Base-by-base conservation (phyloP, 1,140 invertebrate genomes). In the Philopotamus ludificatus region DNA sequence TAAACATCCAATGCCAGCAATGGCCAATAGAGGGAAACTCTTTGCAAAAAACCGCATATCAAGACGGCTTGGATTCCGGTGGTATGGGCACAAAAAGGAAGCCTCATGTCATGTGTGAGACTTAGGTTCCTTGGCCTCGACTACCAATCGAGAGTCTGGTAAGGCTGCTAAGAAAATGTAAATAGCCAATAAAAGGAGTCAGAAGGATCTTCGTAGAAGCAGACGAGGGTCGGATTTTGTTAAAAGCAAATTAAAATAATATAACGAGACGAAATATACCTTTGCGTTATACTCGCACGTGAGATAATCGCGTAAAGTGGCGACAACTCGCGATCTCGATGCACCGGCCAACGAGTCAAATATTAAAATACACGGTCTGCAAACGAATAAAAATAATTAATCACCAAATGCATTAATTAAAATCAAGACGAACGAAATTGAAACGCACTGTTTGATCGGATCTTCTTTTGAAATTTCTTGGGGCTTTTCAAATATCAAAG, bases 261-360 rank as follows among this genome's bases (percentile, higher is more conserved):
- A 54, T 55, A 3, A 59, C 20, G 39, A n/a, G 2, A 21, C 20
- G n/a, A 45, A 21, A 28, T 8, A 81, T 72, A 84, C 85, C 85
- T 93, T 95, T 1, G 87, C 85, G 72, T 89, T 84, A 79, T 94
- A 91, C 83, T 98, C 95, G 71, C 93, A 89, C 39, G 87, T 89
- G 16, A 98, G 81, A 78, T 97, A 97, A 72, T 94, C 92, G 25
- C 93, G 79, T 55, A 98, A 79, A 0, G 92, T 95, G 7, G 91
- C 89, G 2, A 94, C 90, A 58, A 96, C 91, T 59, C 89, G 82
- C 26, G 86, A 85, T 72, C 93, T 83, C 60, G 87, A 89, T 12
- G 90, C 87, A 12, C 91, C 90, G 65, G 88, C 87, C 67, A 98
- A 78, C 0, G 95, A 98, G 78, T 98, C 95, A 78, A 98, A 96